Evolutionary conservation across 2,113 vertebrate species (phyloP), one percentile per base, ranked within the genome.

Genomic region (Syngnathus floridae): DNA sequence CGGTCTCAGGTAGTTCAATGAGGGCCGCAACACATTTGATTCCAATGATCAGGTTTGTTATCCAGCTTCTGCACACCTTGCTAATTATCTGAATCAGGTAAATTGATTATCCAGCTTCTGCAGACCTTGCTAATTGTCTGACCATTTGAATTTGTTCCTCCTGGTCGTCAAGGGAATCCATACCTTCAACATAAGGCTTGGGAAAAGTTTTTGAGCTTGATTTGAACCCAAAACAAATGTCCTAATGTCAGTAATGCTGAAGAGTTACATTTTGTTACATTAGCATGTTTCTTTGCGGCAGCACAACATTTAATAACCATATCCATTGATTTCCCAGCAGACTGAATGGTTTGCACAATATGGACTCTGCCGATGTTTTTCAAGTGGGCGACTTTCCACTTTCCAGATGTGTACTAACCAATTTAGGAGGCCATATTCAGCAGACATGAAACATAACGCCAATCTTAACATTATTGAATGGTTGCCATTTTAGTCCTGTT

Each of bases 241-340:
- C 6, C 19, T 54, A 49, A 56, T 38, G 22, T 67, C 31, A 61
- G 11, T 58, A 62, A 66, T 67, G 56, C 70, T 67, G 40, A 13
- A 74, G 45, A 65, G 46, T 17, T 63, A 73, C 40, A 66, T 69
- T 71, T 71, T 52, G 70, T 43, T 51, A 0, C 58, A 21, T 67
- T 37, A 26, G 54, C 49, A 55, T 70, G 69, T 61, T 75, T 72
- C 69, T 76, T 71, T 57, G 63, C 46, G 41, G 65, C 64, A 13
- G 38, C 49, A 62, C 63, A 46, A 37, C 45, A 14, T 74, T 77
- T 66, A 64, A 65, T 65, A 72, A 67, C 75, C 60, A 74, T 75
- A 67, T 67, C 61, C 70, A 67, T 43, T 63, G 52, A 68, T 72
- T 75, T 63, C 70, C 57, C 64, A 64, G 49, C 36, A 60, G 58